Evolutionary conservation across 2,113 vertebrate genomes (phyloP).

Genomic region (Salvelinus sp.): DNA sequence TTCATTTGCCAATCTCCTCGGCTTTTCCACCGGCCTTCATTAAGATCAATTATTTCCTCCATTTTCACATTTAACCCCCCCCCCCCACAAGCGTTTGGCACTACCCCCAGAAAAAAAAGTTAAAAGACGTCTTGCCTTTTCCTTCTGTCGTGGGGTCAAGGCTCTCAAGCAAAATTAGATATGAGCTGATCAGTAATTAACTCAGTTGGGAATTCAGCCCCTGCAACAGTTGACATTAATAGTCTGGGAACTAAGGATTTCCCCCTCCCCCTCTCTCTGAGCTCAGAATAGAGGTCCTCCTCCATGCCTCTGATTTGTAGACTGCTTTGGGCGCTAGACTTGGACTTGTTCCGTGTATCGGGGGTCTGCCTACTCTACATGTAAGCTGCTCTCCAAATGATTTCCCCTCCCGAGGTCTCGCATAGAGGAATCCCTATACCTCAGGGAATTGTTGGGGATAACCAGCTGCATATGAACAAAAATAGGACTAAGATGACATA

Average conservation of each 20-base stretch:
- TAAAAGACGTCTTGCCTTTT: constrained; percentile 52
- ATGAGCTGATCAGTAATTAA: constrained; percentile 71
- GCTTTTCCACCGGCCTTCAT: not conserved
- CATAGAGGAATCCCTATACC: constrained; percentile 25
- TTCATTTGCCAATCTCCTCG: constrained; percentile 30
- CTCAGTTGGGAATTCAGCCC: constrained; percentile 72
- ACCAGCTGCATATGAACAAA: not conserved
- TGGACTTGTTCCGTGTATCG: constrained; percentile 45
- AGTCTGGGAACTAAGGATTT: constrained; percentile 76
- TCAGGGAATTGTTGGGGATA: constrained; percentile 14
- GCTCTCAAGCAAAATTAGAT: constrained; percentile 66
- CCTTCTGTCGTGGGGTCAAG: constrained; percentile 64
- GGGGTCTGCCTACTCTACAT: constrained; percentile 50
- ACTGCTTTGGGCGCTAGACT: constrained; percentile 47
- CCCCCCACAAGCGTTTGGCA: constrained; percentile 41
- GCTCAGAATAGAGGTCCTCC: constrained; percentile 54
- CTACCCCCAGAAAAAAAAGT: constrained; percentile 56
- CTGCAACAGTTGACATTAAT: constrained; percentile 74
- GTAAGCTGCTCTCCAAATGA: constrained; percentile 48
- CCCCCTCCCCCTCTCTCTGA: constrained; percentile 42
- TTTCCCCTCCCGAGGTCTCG: constrained; percentile 40
- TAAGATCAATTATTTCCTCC: not conserved
- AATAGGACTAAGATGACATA: too few relatives aligned
- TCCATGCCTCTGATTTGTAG: constrained; percentile 53
- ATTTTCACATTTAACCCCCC: constrained; percentile 6